phyloP scores from a whole-genome alignment of 2,113 vertebrate genomes.

The Microtus richardsoni region DNA sequence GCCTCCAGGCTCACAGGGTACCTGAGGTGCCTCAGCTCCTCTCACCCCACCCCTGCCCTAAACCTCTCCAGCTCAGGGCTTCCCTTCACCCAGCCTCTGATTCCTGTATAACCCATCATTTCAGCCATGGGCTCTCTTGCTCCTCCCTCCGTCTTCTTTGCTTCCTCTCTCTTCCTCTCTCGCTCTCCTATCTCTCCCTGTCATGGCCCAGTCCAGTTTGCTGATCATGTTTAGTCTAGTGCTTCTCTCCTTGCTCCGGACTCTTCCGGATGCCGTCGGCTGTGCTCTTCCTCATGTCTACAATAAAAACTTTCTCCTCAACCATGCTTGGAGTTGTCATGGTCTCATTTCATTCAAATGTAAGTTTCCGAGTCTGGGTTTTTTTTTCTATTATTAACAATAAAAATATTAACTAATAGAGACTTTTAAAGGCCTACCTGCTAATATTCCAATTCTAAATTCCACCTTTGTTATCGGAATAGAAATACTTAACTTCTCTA shows the following conservation, averaged over 20 bases:
- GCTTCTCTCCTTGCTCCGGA: not conserved
- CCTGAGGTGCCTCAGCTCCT: too few relatives aligned
- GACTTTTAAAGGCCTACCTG: conserved; percentile 1
- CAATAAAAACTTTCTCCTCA: not conserved
- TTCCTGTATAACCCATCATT: not conserved
- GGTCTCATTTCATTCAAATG: not conserved
- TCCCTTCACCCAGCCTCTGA: not conserved
- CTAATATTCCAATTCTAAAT: not conserved
- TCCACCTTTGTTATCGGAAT: conserved; percentile 18
- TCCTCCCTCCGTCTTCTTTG: not conserved
- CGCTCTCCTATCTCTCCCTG: not conserved
- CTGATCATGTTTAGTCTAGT: not conserved
- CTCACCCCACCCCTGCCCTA: not conserved
- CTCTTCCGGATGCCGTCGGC: not conserved
- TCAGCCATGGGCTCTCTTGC: not conserved
- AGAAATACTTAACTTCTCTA: not conserved
- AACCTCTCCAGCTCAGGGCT: not conserved
- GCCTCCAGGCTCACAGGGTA: not conserved
- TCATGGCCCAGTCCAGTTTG: not conserved
- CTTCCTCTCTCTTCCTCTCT: not conserved
- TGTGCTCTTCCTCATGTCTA: not conserved
- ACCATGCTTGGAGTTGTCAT: not conserved
- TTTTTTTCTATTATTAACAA: not conserved
- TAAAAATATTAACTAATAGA: conserved; percentile 28
- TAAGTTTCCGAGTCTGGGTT: not conserved